A percentile compares a stretch with the other conserved stretches of the same genome.
These are phyloP conservation scores for Aradophagus sp. DNA, from an alignment of 1,140 invertebrate genomes.

Conservation along the genomic window DNA sequence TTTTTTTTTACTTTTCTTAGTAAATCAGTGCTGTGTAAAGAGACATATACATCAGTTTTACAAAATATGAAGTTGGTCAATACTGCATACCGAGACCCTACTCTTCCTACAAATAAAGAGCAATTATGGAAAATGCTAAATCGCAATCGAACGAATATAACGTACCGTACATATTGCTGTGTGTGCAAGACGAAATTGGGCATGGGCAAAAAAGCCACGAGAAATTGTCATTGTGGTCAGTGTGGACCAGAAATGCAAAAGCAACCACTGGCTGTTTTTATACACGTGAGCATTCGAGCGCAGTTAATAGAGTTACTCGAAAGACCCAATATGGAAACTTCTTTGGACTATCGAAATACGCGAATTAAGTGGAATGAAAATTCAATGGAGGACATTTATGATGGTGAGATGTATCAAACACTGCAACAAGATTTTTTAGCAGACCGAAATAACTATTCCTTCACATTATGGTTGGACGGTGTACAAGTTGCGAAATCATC, in stretches of 20 bases:
- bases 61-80: constrained; percentile 3
- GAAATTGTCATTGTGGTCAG: constrained; percentile 13
- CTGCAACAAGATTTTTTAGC: constrained; percentile 2
- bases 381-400: constrained; percentile 5
- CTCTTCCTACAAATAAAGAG: constrained; percentile 5
- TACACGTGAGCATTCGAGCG: constrained; percentile 10
- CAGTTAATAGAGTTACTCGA: constrained; percentile 30
- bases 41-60: not conserved
- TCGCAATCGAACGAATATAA: not conserved
- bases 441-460: constrained; percentile 6
- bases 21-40: not conserved
- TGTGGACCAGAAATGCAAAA: constrained; percentile 20
- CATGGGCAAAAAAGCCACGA: not conserved
- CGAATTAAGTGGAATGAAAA: constrained; percentile 4
- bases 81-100: not conserved
- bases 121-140: constrained; percentile 4
- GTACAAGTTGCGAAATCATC: constrained; percentile 11
- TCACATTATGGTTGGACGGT: constrained; percentile 7
- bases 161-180: constrained; percentile 1
- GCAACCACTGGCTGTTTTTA: constrained; percentile 1
- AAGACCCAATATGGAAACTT: constrained; percentile 1
- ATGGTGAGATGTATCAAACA: constrained; percentile 4
- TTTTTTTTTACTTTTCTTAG: not conserved
- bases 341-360: constrained; percentile 4
- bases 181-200: constrained; percentile 8